Percentiles rank a stretch among this genome's conserved stretches.
phyloP scores from a whole-genome alignment of 2,888 invertebrate genomes.

The Lepidochitona cinerea region DNA sequence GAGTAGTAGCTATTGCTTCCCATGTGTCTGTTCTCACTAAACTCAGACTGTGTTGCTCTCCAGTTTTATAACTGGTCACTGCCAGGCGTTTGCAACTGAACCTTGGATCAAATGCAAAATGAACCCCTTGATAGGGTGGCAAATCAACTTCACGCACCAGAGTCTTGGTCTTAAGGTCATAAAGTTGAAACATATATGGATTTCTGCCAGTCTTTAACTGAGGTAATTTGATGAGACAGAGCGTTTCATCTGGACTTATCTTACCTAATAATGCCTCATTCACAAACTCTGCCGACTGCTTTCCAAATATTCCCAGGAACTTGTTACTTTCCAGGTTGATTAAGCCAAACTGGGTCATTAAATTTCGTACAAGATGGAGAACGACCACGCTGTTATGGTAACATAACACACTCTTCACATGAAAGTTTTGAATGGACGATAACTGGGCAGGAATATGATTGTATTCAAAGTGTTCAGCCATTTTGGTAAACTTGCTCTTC shows the following conservation, averaged over 20 bases:
- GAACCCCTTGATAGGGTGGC: conserved; percentile 53
- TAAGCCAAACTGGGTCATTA: conserved; percentile 68
- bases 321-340: conserved; percentile 67
- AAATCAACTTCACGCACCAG: conserved; percentile 55
- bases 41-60: conserved; percentile 64
- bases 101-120: conserved; percentile 68
- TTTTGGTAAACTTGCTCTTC: conserved; percentile 68
- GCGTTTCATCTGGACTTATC: conserved; percentile 65
- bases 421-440: conserved; percentile 70
- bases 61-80: conserved; percentile 63
- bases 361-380: conserved; percentile 65
- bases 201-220: conserved; percentile 39
- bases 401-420: conserved; percentile 68
- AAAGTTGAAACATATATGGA: conserved; percentile 62
- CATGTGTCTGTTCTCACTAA: conserved; percentile 55
- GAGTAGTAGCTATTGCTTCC: conserved; percentile 60
- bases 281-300: conserved; percentile 64
- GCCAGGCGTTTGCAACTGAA: conserved; percentile 63
- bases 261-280: conserved; percentile 65
- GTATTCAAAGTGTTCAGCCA: conserved; percentile 71
- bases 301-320: conserved; percentile 68
- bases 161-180: conserved; percentile 56
- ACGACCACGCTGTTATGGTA: conserved; percentile 64
- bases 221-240: conserved; percentile 65
- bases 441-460: conserved; percentile 71